Evolutionary conservation across 2,797 vertebrate species (phyloP).

Genomic region (Aldrovandia affinis): DNA sequence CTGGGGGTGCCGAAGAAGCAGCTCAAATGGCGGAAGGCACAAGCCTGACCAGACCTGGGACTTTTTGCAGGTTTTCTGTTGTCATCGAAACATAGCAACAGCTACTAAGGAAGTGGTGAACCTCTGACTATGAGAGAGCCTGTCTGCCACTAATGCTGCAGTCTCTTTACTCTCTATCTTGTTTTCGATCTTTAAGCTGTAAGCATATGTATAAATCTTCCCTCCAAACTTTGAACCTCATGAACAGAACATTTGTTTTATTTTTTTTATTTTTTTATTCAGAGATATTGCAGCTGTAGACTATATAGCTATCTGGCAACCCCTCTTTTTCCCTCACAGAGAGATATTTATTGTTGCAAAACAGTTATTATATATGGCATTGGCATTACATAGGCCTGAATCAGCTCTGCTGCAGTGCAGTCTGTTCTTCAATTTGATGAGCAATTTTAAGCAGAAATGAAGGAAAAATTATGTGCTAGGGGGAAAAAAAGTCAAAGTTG

Average conservation of each 20-base stretch:
- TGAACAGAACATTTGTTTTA: background rate
- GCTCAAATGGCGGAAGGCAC: constrained; percentile 57
- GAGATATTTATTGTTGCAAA: background rate
- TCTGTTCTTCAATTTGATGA: background rate
- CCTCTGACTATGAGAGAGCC: background rate
- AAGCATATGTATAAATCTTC: background rate
- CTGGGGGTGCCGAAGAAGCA: constrained; percentile 72
- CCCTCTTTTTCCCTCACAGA: background rate
- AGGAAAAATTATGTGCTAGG: too few species aligned
- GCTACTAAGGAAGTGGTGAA: background rate
- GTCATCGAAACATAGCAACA: background rate
- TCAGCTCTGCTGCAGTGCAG: background rate
- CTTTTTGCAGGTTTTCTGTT: background rate
- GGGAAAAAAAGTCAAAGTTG: background rate
- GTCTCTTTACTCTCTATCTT: background rate
- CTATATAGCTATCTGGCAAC: background rate
- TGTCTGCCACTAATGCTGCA: background rate
- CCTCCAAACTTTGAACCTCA: background rate
- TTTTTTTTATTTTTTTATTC: too few species aligned
- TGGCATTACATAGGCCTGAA: background rate
- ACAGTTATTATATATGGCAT: background rate
- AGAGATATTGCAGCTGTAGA: background rate
- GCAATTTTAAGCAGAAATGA: background rate
- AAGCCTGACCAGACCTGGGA: background rate
- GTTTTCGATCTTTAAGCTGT: background rate